Percentiles rank a stretch among this genome's conserved stretches.
phyloP scores from a whole-genome alignment of 2,888 invertebrate genomes.

The Amiota minor region DNA sequence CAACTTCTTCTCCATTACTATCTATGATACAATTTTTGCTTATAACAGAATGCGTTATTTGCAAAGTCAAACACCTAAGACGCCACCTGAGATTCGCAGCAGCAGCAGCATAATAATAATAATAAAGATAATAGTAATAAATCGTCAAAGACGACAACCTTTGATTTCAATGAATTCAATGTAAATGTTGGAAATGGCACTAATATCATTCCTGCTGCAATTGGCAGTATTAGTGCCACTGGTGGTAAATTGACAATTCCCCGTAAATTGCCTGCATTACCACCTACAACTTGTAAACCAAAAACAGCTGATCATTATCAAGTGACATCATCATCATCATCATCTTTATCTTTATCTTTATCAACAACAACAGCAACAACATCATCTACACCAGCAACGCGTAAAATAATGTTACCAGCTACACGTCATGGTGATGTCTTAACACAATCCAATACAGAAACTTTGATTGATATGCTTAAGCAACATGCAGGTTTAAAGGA shows the following conservation, averaged over 20 bases:
- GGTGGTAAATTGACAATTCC: neutral
- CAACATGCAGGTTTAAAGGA: conserved; percentile 73
- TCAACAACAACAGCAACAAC: conserved; percentile 44
- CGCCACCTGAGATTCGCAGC: conserved; percentile 70
- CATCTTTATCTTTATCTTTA: conserved; percentile 48
- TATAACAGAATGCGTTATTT: conserved; percentile 78
- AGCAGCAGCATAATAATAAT: neutral
- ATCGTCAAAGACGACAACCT: neutral
- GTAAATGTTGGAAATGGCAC: neutral
- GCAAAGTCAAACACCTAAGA: conserved; percentile 74
- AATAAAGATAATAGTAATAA: neutral
- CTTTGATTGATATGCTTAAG: conserved; percentile 71
- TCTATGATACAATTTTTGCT: neutral
- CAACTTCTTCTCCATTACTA: no score
- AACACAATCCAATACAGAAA: conserved; percentile 72
- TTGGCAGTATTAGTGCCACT: neutral
- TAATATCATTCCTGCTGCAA: no score
- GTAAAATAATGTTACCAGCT: conserved; percentile 45
- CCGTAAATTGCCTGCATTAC: conserved; percentile 18
- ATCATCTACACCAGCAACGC: conserved; percentile 50
- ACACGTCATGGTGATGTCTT: conserved; percentile 70
- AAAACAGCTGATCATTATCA: neutral
- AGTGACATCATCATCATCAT: conserved; percentile 36
- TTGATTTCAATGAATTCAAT: conserved; percentile 17
- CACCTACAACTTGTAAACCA: neutral